Base-by-base conservation (phyloP, 2,113 vertebrate species). In the Gallinago jamesoni region DNA sequence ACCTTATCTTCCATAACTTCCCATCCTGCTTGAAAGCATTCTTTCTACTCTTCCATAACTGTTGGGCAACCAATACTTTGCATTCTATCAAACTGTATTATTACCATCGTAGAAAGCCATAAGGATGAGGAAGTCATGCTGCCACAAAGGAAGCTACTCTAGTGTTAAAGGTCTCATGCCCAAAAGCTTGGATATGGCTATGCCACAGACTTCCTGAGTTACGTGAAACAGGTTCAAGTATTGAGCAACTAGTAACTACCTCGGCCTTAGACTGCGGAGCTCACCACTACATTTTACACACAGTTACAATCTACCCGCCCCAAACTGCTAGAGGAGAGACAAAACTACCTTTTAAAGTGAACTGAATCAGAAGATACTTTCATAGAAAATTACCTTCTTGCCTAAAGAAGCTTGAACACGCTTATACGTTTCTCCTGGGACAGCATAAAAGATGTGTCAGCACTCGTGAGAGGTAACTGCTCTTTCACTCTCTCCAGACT, bases 1-100 rank as follows among this genome's bases (percentile, higher is more conserved):
- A 22, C 31, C 23, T 74, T 64, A 28, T 0, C 0, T 70, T 81
- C 62, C 18, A 2, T 24, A 48, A 7, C 1, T 1, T 53, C 64
- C 19, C 6, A 47, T 50, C 6, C 50, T 89, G 5, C 25, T 69
- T 47, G 55, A 77, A 80, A 69, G 28, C 14, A 22, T 64, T 56
- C 5, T 64, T 59, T 30, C 9, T 62, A 27, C 9, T 30, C 22
- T 45, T 31, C 12, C 2, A 6, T 41, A 52, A 74, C 17, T 59
- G 20, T 13, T 1, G 1, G 23, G 12, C 4, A 59, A 37, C 7
- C 8, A 39, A 5, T 45, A 45, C 33, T 89, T 87, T 60, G 9
- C 21, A 33, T 68, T 68, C 25, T 41, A 16, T 56, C 28, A 53
- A 84, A 47, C 7, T 9, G 1, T 50, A 45, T 8, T 28, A 37